Percentiles rank a stretch among this genome's conserved stretches.
These are phyloP conservation scores for Bombus difficillimus DNA, from an alignment of 1,140 invertebrate species.

Conservation along the genomic window DNA sequence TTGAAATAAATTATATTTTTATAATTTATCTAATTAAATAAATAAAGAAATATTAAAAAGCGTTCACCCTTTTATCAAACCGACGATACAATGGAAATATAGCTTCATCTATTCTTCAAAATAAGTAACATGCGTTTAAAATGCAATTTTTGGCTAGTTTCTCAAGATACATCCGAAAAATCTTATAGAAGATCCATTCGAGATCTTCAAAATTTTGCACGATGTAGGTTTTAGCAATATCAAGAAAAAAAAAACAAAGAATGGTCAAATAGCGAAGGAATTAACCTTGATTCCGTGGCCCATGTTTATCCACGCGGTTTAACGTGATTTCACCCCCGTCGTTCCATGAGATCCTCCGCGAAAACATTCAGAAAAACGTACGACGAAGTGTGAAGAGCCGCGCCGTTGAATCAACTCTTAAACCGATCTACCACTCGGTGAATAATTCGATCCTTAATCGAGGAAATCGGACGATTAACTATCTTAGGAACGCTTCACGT, in stretches of 20 bases:
- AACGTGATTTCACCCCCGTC: neutral
- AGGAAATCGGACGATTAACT: neutral
- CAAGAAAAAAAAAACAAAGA: neutral
- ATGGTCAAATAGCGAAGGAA: neutral
- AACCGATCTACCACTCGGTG: neutral
- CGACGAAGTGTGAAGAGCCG: constrained; percentile 20
- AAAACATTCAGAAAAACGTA: constrained; percentile 2
- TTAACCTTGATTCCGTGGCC: neutral
- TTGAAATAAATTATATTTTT: too few relatives aligned
- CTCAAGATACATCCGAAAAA: too few relatives aligned
- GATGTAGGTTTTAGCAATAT: neutral
- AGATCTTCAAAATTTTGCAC: neutral
- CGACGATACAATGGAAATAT: too few relatives aligned
- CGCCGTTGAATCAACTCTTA: constrained; percentile 29
- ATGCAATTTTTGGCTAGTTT: too few relatives aligned
- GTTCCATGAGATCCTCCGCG: constrained; percentile 38
- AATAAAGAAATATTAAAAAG: too few relatives aligned
- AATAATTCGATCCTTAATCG: neutral
- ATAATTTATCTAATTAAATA: too few relatives aligned
- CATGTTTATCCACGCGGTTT: neutral
- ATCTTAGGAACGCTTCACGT: neutral
- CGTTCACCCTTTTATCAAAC: too few relatives aligned
- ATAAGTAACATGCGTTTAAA: too few relatives aligned
- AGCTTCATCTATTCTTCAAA: too few relatives aligned
- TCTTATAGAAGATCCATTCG: neutral